phyloP scores from a whole-genome alignment of 2,113 vertebrate genomes.

The Choloepus hoffmanni region DNA sequence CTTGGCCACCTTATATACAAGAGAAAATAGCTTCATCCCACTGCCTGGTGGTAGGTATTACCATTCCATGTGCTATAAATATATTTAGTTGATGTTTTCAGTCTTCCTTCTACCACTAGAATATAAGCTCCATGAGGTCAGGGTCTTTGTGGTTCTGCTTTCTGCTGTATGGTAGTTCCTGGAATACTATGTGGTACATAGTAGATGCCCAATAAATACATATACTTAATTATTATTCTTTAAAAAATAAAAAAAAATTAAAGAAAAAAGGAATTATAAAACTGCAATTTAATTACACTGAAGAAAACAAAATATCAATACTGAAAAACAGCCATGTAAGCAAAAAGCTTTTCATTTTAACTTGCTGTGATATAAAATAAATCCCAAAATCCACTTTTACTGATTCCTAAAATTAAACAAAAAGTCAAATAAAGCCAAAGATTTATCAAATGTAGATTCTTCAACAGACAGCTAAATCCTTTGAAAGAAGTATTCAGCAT shows the following conservation, averaged over 20 bases:
- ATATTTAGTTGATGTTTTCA: neutral
- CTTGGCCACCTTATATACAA: neutral
- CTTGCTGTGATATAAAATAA: neutral
- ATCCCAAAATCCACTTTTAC: neutral
- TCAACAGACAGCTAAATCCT: neutral
- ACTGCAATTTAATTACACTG: neutral
- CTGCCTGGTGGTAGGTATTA: neutral
- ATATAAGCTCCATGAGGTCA: neutral
- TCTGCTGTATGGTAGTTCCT: neutral
- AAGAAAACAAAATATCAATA: slow-evolving; percentile 6
- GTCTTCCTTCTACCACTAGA: neutral
- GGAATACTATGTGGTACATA: neutral
- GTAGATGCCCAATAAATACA: neutral
- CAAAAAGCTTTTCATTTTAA: slow-evolving; percentile 17
- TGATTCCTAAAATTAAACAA: slow-evolving; percentile 45
- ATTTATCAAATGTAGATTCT: neutral
- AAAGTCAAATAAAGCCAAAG: slow-evolving; percentile 39
- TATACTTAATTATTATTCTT: neutral
- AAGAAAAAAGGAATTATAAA: neutral
- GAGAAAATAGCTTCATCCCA: neutral
- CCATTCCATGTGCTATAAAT: neutral
- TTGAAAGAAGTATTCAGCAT: neutral
- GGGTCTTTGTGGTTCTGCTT: neutral
- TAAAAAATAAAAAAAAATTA: neutral
- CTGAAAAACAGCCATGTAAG: neutral